phyloP scores from a whole-genome alignment of 2,797 vertebrate species.

The Diglossa cyanea region DNA sequence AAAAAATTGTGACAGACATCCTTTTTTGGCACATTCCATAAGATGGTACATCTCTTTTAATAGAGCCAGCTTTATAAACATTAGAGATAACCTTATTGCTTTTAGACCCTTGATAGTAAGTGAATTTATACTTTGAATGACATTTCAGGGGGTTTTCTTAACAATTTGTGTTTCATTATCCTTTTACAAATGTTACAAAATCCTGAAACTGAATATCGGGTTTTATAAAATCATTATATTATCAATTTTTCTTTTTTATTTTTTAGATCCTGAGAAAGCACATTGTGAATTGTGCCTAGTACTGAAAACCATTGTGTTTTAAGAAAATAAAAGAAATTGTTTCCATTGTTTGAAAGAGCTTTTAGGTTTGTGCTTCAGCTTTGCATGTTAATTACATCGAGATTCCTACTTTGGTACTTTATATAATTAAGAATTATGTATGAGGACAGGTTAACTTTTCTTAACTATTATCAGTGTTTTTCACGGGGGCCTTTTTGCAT shows the following conservation, averaged over 20 bases:
- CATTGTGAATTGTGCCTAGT: not conserved
- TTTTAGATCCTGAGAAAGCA: not conserved
- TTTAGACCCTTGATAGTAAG: not conserved
- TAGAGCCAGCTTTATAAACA: not conserved
- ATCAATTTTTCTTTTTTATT: not conserved
- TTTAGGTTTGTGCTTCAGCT: not conserved
- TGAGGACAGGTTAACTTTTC: not conserved
- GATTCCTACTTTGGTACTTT: not conserved
- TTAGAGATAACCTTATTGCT: not conserved
- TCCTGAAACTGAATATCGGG: not conserved
- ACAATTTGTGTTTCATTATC: not conserved
- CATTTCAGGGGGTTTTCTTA: not conserved
- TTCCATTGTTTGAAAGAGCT: not conserved
- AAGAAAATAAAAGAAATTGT: not conserved
- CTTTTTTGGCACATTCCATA: not conserved
- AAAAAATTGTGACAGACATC: not conserved
- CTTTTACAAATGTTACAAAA: not conserved
- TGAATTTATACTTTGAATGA: not conserved
- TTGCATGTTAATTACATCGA: not conserved
- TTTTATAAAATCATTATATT: not conserved
- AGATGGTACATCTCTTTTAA: not conserved
- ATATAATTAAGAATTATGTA: not conserved
- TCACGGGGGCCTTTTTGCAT: not conserved
- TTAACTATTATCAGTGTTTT: not conserved
- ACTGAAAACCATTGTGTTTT: not conserved